Percentiles rank a stretch among this genome's conserved stretches.
These are phyloP conservation scores for Apocrypta bakeri DNA, from an alignment of 1,140 invertebrate genomes.

Conservation along the genomic window DNA sequence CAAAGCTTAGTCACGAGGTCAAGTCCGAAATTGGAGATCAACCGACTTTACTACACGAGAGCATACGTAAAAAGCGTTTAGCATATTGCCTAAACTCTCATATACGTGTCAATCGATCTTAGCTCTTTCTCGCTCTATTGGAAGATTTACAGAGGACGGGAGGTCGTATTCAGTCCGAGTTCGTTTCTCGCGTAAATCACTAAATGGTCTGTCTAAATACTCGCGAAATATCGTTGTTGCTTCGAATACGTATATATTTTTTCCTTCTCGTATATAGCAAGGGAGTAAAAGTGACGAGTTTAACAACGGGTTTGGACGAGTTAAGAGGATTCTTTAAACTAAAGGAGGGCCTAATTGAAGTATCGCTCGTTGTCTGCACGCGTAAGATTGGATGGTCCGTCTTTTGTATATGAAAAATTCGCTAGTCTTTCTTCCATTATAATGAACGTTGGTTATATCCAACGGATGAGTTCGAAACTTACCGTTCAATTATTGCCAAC, in stretches of 20 bases:
- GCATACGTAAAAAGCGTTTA: background rate
- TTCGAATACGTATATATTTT: background rate
- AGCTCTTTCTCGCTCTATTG: background rate
- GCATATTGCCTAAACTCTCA: background rate
- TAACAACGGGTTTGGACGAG: constrained; percentile 16
- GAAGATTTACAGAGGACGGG: constrained; percentile 30
- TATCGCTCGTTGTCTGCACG: background rate
- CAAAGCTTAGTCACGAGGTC: constrained; percentile 53
- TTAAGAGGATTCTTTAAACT: constrained; percentile 43
- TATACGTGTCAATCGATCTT: constrained; percentile 36
- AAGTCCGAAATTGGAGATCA: constrained; percentile 68
- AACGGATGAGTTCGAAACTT: background rate
- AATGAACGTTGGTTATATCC: too few species aligned
- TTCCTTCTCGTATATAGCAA: background rate
- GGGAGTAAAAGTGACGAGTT: constrained; percentile 37
- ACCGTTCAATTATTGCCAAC: background rate
- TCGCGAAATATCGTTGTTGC: constrained; percentile 21
- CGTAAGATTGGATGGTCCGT: background rate
- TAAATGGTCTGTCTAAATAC: background rate
- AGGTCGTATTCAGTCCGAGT: background rate
- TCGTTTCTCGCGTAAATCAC: constrained; percentile 47
- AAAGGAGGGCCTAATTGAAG: constrained; percentile 39
- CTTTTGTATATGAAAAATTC: constrained; percentile 6
- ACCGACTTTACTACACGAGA: constrained; percentile 32
- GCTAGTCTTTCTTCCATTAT: background rate